Evolutionary conservation across 37 sponge, comb jelly and placozoan genomes (phyloP).

Genomic region (Petrosia ficiformis): DNA sequence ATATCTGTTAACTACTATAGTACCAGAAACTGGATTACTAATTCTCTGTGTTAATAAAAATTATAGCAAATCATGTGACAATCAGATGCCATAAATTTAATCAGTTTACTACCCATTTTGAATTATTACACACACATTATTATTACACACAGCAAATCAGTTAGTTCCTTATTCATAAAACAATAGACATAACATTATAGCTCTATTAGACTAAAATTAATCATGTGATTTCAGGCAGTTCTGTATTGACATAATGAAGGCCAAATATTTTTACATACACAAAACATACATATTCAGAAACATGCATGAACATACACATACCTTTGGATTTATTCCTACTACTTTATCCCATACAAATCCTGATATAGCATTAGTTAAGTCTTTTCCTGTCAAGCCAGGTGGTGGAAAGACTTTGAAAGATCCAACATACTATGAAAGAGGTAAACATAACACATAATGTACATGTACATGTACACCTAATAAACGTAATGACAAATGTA

Average conservation of each 20-base stretch:
- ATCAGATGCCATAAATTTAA: no score
- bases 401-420: conserved; percentile 5
- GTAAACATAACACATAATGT: not conserved
- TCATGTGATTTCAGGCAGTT: no score
- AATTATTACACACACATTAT: no score
- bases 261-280: no score
- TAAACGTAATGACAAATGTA: not conserved
- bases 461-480: not conserved
- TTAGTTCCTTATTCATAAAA: no score
- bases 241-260: no score
- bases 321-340: not conserved
- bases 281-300: no score
- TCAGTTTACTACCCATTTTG: no score
- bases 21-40: not conserved
- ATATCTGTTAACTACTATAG: not conserved
- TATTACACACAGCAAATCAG: no score
- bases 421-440: conserved; percentile 5
- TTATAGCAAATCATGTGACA: not conserved
- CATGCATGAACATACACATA: no score
- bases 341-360: not conserved
- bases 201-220: no score
- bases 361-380: not conserved
- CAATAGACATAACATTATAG: no score
- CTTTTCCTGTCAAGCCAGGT: not conserved
- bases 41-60: conserved; percentile 11